Conservation (phyloP, 2,113 vertebrate genomes). For the Noctilio leporinus region DNA sequence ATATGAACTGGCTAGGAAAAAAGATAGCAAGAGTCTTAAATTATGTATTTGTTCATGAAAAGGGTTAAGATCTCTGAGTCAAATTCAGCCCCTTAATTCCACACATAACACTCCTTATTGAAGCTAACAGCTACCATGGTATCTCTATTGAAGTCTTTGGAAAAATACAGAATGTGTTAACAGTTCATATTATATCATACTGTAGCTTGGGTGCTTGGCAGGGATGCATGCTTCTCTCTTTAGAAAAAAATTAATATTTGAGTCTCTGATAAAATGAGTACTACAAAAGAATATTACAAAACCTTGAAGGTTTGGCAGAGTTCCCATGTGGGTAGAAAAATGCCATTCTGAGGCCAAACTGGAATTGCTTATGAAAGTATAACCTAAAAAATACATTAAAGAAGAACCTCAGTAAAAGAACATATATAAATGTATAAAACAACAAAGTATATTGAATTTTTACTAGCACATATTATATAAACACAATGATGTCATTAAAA, state of each 20-base stretch:
- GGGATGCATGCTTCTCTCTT: slow-evolving; percentile 64
- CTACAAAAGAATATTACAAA: slow-evolving; percentile 86
- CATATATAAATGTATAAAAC: slow-evolving; percentile 48
- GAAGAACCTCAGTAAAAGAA: slow-evolving; percentile 42
- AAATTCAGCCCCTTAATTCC: background rate
- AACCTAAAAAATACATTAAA: slow-evolving; percentile 71
- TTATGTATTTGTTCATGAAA: slow-evolving; percentile 45
- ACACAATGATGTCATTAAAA: slow-evolving; percentile 46
- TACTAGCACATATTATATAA: slow-evolving; percentile 38
- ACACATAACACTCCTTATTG: background rate
- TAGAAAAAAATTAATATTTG: slow-evolving; percentile 80
- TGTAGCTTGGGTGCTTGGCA: slow-evolving; percentile 69
- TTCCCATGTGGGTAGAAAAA: slow-evolving; percentile 81
- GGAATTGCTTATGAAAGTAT: slow-evolving; percentile 78
- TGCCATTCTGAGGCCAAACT: slow-evolving; percentile 78
- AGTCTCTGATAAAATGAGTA: slow-evolving; percentile 82
- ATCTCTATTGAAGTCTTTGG: slow-evolving; percentile 58
- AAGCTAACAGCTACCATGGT: background rate
- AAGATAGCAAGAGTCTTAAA: slow-evolving; percentile 21
- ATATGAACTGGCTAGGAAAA: background rate
- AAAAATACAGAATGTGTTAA: slow-evolving; percentile 63
- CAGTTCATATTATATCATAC: slow-evolving; percentile 44
- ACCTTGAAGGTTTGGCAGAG: slow-evolving; percentile 81
- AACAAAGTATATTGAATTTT: slow-evolving; percentile 63
- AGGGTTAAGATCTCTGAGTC: background rate